Evolutionary conservation across 2,797 vertebrate species (phyloP).

Genomic region (Xenopus petersii): DNA sequence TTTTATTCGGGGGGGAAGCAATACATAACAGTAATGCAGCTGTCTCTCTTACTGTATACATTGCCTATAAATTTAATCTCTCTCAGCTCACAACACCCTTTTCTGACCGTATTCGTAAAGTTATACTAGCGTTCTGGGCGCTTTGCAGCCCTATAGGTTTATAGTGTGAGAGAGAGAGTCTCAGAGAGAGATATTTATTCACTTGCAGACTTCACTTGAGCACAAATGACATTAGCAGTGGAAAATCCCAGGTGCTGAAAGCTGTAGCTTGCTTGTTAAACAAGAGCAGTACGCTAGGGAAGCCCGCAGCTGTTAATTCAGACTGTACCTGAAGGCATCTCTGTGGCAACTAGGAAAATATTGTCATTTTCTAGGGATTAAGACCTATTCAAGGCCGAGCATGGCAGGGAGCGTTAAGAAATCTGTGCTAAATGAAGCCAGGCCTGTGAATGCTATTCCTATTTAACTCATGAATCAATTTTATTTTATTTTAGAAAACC

Average conservation of each 20-base stretch:
- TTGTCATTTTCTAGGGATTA: slow-evolving; percentile 11
- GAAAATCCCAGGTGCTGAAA: slow-evolving; percentile 45
- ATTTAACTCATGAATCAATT: not conserved
- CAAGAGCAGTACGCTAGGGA: slow-evolving; percentile 22
- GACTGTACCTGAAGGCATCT: slow-evolving; percentile 1
- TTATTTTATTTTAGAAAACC: no score
- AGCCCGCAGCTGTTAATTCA: slow-evolving; percentile 18
- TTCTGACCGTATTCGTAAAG: slow-evolving; percentile 12
- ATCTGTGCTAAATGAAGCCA: not conserved
- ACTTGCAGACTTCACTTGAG: slow-evolving; percentile 24
- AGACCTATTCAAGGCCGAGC: slow-evolving; percentile 1
- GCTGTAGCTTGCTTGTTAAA: slow-evolving; percentile 31
- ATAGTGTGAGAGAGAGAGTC: slow-evolving; percentile 12
- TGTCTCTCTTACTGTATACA: slow-evolving; percentile 21
- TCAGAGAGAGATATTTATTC: slow-evolving; percentile 6
- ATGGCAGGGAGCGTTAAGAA: not conserved
- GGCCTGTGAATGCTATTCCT: not conserved
- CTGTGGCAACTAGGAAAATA: slow-evolving; percentile 41
- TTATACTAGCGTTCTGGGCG: slow-evolving; percentile 1
- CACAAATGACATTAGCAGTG: slow-evolving; percentile 33
- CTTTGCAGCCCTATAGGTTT: slow-evolving; percentile 29
- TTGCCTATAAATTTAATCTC: slow-evolving; percentile 13
- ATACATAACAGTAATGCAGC: slow-evolving; percentile 1
- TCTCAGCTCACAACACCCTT: slow-evolving; percentile 13
- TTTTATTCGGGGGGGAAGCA: slow-evolving; percentile 7